A percentile compares a stretch with the other conserved stretches of the same genome.
phyloP scores from a whole-genome alignment of 2,113 vertebrate genomes.

The Siniperca knerii region DNA sequence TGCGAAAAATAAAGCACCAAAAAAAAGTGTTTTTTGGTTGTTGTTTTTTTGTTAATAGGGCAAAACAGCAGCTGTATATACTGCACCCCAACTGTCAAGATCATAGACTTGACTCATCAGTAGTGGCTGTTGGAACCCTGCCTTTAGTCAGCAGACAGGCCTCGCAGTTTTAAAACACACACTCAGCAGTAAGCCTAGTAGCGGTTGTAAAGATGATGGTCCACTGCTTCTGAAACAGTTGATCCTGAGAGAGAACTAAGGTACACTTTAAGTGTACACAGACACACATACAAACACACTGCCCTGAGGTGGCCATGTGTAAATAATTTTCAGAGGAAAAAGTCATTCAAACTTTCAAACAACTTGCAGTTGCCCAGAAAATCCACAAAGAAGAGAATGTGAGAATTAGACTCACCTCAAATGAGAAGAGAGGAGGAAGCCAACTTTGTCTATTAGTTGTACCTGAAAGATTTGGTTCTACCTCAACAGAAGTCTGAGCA shows the following conservation, averaged over 20 bases:
- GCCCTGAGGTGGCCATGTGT: conserved; percentile 30
- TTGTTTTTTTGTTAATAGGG: not conserved
- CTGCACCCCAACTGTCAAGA: no score
- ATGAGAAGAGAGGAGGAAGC: not conserved
- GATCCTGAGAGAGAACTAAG: not conserved
- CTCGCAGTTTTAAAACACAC: conserved; percentile 6
- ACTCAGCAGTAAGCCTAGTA: not conserved
- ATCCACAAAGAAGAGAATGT: not conserved
- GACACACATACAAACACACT: not conserved
- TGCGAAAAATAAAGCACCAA: no score
- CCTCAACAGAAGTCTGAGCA: not conserved
- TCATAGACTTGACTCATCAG: not conserved
- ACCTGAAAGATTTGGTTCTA: not conserved
- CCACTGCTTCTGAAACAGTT: conserved; percentile 29
- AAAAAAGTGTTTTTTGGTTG: no score
- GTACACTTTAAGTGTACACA: conserved; percentile 8
- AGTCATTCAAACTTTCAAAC: not conserved
- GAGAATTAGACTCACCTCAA: not conserved
- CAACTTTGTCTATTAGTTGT: not conserved
- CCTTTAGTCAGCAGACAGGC: conserved; percentile 1
- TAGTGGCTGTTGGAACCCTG: not conserved
- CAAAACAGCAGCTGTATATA: not conserved
- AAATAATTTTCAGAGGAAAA: conserved; percentile 25
- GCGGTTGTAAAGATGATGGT: conserved; percentile 27
- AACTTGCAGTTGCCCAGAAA: conserved; percentile 4